Base-by-base conservation (phyloP, 1,140 invertebrate species). In the Drosophila aff. region DNA sequence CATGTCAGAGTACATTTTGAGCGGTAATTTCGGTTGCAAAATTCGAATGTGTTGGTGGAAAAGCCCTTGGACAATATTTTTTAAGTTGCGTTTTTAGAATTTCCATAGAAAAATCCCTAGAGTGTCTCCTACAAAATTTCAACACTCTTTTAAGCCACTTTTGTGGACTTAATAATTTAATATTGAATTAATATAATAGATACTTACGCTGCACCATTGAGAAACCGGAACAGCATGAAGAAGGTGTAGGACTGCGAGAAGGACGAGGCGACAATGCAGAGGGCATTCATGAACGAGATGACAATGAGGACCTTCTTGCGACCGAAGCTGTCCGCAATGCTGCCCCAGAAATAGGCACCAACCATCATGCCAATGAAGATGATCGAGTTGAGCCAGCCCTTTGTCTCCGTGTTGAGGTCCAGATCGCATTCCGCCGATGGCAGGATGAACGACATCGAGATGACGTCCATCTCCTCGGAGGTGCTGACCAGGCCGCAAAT, bases 391-490 rank as follows among this genome's bases (percentile, higher is more conserved):
- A 97, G 95, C 96, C 96, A 97, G 94, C 98, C 96, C 93, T 98
- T 98, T 53, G 97, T 96, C 59, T 96, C 94, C 18, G 97, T 97
- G 81, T 96, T 96, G 86, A 99, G 95, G 47, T 97, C 94, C 83
- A 99, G 94, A 93, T 99, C 98, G 95, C 97, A 98, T 94, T 98
- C 96, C 58, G 98, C 97, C 76, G 97, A 97, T 41, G 98, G 98
- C 50, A 99, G 93, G 89, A 99, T 97, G 94, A 98, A 98, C 60
- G 97, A 97, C 96, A 98, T 97, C 53, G 97, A 98, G 84, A 98
- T 97, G 93, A 99, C 96, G 94, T 98, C 98, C 95, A 99, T 98
- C 94, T 98, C 97, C 94, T 99, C 97, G 92, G 97, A 98, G 47
- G 97, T 98, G 93, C 97, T 97, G 82, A 98, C 97, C 93, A 98